Conservation (phyloP, 2,113 vertebrate genomes). For the Stictonetta naevosa region DNA sequence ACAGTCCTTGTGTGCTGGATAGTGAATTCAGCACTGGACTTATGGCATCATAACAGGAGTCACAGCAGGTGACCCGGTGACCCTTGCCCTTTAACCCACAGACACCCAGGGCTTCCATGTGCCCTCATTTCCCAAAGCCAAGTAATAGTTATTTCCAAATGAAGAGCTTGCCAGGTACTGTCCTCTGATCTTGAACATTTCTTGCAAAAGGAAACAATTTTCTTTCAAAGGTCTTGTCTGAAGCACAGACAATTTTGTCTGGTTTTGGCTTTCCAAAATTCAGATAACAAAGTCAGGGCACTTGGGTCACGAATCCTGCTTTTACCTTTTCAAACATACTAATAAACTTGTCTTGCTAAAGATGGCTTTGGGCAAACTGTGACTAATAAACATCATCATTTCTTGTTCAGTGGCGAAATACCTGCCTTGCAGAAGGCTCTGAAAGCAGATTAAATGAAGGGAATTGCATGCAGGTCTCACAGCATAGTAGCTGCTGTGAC, state of each 20-base stretch:
- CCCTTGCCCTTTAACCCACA: fast-evolving
- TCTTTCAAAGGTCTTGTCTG: background rate
- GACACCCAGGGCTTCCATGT: fast-evolving
- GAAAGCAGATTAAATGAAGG: background rate
- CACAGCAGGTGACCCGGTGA: background rate
- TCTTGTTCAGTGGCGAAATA: background rate
- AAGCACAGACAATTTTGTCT: background rate
- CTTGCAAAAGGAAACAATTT: background rate
- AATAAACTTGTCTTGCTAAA: background rate
- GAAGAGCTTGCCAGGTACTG: background rate
- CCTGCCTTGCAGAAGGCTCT: background rate
- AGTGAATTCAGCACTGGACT: background rate
- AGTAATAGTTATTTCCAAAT: background rate
- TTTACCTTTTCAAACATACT: background rate
- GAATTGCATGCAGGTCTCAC: background rate
- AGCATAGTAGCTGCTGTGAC: background rate
- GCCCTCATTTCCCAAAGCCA: background rate
- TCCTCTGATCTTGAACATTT: background rate
- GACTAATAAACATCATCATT: background rate
- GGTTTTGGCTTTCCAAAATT: background rate
- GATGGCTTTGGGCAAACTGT: background rate
- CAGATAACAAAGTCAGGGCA: background rate
- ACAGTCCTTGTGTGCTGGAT: background rate
- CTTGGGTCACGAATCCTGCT: background rate
- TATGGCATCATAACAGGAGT: background rate